Evolutionary conservation across 1,140 invertebrate genomes (phyloP), one percentile per base, ranked within the genome.

Genomic region (Parasteatoda tepidariorum): DNA sequence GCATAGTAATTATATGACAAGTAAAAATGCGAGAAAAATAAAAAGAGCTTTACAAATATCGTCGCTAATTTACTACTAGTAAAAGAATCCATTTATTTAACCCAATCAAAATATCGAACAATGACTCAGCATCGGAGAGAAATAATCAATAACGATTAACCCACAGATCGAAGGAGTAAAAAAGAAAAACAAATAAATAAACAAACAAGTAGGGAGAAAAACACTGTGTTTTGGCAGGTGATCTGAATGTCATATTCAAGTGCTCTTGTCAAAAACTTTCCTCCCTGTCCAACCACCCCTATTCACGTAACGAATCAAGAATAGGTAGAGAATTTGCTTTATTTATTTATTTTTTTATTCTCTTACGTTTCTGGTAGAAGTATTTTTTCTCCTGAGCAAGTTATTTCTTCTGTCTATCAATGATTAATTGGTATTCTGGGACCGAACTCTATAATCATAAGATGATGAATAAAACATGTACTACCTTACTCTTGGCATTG

Each of bases 391-490:
- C 78, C 38, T 61, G 24, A 61, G 67, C 66, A 82, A 62, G 78
- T 55, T 70, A 71, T 68, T 79, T 79, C 78, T 82, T 82, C 54
- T 82, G 66, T 82, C 67, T 71, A 82, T 82, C 41, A 54, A 34
- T 82, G 78, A 82, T 82, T 70, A 82, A 82, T 82, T 82, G 66
- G 66, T 82, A 82, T 82, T 54, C 67, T 15, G 55, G 68, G 66
- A 71, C 67, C 54, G 78, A 82, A 70, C 66, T 64, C 66, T 82
- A 71, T 82, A 82, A 82, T 82, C 78, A 82, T 82, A 70, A 70
- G 54, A 59, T 82, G 78, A 82, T 82, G 78, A 82, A 82, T 82
- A 82, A 82, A 82, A 82, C 78, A 82, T 82, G 66, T 26, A 31
- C n/a, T n/a, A n/a, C 66, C 67, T 82, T 61, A 70, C 71, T 70